phyloP scores from a whole-genome alignment of 2,888 invertebrate genomes.

The Callyntrura guangdongensis region DNA sequence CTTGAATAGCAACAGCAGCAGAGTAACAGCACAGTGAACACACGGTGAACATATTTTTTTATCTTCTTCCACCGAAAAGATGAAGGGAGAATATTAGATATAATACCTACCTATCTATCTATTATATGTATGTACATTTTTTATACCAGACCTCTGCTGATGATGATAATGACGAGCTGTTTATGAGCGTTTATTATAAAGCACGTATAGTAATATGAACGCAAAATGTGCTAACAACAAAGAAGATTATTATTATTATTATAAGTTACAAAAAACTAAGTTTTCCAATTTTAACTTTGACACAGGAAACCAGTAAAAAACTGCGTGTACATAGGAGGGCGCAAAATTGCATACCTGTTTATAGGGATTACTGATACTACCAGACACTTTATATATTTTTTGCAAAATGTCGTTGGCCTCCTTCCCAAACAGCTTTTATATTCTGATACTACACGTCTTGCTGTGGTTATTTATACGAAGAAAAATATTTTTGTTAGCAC shows the following conservation, averaged over 20 bases:
- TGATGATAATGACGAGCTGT: conserved; percentile 34
- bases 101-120: not conserved
- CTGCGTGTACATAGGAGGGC: not conserved
- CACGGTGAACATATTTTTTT: conserved; percentile 1
- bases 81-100: not conserved
- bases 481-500: conserved; percentile 14
- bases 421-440: not conserved
- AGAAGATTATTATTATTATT: conserved; percentile 14
- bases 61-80: not conserved
- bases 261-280: not conserved
- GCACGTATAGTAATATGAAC: not conserved
- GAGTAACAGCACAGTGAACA: not conserved
- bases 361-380: not conserved
- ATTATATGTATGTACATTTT: not conserved
- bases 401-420: conserved; percentile 52
- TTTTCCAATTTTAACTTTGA: conserved; percentile 28
- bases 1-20: conserved; percentile 56
- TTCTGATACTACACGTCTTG: not conserved
- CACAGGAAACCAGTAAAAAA: conserved; percentile 31
- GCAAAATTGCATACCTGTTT: too few relatives aligned
- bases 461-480: not conserved
- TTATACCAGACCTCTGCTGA: not conserved
- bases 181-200: not conserved
- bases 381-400: not conserved
- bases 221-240: not conserved